Conservation (phyloP, 2,797 vertebrate species). For the Acrocephalus scirpaceus region DNA sequence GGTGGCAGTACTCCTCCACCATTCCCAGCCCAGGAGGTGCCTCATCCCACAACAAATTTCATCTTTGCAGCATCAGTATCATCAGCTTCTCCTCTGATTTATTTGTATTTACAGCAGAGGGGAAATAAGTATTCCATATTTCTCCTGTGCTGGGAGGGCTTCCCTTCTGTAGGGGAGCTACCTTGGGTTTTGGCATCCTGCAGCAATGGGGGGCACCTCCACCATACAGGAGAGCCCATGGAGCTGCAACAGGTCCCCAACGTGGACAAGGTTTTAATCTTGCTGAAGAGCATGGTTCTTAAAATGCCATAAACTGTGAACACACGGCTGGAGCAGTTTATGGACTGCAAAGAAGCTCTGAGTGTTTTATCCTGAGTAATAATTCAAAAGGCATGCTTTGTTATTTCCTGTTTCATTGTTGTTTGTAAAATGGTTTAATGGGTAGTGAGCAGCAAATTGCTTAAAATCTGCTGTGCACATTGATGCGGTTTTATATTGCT, state of each 20-base stretch:
- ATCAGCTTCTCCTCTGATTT: neutral
- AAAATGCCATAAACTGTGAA: conserved; percentile 60
- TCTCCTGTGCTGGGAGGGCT: neutral
- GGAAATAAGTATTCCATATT: neutral
- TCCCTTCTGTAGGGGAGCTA: neutral
- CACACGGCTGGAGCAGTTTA: conserved; percentile 72
- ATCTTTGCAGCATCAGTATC: neutral
- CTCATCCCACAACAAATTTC: neutral
- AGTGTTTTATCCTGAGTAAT: conserved; percentile 61
- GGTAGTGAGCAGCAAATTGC: conserved; percentile 50
- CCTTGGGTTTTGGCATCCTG: neutral
- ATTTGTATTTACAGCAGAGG: neutral
- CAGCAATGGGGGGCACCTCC: fast-evolving
- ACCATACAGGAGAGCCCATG: neutral
- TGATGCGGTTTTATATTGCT: conserved; percentile 2
- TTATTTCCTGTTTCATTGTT: conserved; percentile 75
- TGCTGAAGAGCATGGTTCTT: conserved; percentile 34
- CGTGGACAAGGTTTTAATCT: conserved; percentile 57
- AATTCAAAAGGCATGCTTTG: conserved; percentile 69
- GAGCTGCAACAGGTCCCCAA: neutral
- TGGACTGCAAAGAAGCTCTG: conserved; percentile 60
- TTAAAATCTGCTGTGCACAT: conserved; percentile 55
- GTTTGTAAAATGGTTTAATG: conserved; percentile 70
- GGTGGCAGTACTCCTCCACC: conserved; percentile 75
- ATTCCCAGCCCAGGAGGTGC: neutral